Evolutionary conservation across 2,888 invertebrate species (phyloP).

Genomic region (Yponomeuta plumbellus): DNA sequence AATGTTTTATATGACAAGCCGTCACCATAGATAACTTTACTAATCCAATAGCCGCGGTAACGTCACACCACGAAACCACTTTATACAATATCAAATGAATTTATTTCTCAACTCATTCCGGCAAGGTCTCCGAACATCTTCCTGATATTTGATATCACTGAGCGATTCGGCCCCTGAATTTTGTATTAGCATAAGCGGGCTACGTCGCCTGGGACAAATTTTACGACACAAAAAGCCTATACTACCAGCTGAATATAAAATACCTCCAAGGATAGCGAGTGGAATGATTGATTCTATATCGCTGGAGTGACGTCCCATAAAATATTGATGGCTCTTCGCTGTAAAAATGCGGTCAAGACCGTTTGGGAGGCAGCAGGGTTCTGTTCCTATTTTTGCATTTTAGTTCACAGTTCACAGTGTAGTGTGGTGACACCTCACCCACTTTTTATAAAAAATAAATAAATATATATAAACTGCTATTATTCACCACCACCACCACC

Average conservation of each 20-base stretch:
- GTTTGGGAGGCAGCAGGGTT: neutral
- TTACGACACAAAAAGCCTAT: conserved; percentile 38
- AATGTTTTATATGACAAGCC: too few species aligned
- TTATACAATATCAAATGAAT: neutral
- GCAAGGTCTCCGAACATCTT: neutral
- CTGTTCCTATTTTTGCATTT: too few species aligned
- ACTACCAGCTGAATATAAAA: conserved; percentile 45
- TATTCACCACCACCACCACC: too few species aligned
- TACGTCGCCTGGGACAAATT: conserved; percentile 26
- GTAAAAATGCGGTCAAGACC: conserved; percentile 18
- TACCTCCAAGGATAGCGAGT: conserved; percentile 27
- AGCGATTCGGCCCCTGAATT: conserved; percentile 17
- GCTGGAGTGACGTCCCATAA: conserved; percentile 42
- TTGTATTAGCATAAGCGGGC: conserved; percentile 21
- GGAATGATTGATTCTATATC: conserved; percentile 53
- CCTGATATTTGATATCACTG: conserved; percentile 14
- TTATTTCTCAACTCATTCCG: conserved; percentile 1
- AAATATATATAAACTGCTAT: too few species aligned
- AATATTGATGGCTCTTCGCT: conserved; percentile 39
- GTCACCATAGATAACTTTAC: neutral
- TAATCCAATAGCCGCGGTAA: neutral
- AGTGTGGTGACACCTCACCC: too few species aligned
- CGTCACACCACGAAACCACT: neutral
- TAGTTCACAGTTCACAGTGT: too few species aligned
- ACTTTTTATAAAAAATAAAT: too few species aligned